A percentile compares a stretch with the other conserved stretches of the same genome.
Evolutionary conservation across 1,140 invertebrate genomes (phyloP).

Genomic region (Drosophila bocqueti): DNA sequence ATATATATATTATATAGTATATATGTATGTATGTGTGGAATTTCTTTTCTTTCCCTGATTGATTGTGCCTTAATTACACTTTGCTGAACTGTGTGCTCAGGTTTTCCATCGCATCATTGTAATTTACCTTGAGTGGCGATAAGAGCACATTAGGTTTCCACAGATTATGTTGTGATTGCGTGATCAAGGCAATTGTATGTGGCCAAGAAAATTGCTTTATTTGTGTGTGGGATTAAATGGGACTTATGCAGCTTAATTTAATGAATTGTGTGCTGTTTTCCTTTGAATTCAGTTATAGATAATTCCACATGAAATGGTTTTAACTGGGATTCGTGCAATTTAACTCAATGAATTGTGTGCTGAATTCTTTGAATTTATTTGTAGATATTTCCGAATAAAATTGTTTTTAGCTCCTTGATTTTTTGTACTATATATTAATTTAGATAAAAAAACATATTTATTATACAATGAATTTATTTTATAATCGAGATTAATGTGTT

Average conservation of each 20-base stretch:
- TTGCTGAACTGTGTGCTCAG: conserved; percentile 14
- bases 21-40: background rate
- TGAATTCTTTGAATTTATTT: background rate
- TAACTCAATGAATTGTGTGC: background rate
- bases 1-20: background rate
- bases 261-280: background rate
- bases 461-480: background rate
- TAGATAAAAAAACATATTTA: background rate
- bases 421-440: background rate
- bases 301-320: background rate
- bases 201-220: conserved; percentile 18
- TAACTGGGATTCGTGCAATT: background rate
- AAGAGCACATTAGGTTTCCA: conserved; percentile 23
- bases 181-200: conserved; percentile 27
- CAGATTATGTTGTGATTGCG: conserved; percentile 42
- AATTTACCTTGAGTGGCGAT: conserved; percentile 37
- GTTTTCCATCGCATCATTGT: conserved; percentile 27
- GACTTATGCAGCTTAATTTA: conserved; percentile 6
- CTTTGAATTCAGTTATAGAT: background rate
- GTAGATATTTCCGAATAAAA: too few species aligned
- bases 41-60: conserved; percentile 31
- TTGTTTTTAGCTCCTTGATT: background rate
- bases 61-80: conserved; percentile 53
- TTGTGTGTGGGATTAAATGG: conserved; percentile 10
- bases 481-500: background rate